Evolutionary conservation across 2,797 vertebrate species (phyloP).

Genomic region (Decapterus maruadsi): DNA sequence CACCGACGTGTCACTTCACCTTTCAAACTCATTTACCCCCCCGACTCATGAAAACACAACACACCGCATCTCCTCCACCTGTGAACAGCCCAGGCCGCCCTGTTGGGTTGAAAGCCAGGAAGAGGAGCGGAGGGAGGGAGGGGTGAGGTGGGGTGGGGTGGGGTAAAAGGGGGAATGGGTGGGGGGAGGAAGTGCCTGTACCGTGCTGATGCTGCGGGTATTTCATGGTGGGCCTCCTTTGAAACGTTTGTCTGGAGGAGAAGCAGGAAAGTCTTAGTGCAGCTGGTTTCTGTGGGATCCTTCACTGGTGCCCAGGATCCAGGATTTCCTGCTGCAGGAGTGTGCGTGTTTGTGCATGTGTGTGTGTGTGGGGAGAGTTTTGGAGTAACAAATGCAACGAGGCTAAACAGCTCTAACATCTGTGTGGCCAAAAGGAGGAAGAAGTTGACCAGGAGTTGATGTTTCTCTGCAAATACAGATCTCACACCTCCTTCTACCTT

Average conservation of each 20-base stretch:
- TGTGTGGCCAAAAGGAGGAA: constrained; percentile 5
- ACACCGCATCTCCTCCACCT: constrained; percentile 23
- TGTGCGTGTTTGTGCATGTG: neutral
- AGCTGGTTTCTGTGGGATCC: constrained; percentile 49
- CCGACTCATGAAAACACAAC: constrained; percentile 25
- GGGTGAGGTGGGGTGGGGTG: neutral
- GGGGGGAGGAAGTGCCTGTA: constrained; percentile 49
- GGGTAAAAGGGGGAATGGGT: too few species aligned
- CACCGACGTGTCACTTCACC: constrained; percentile 1
- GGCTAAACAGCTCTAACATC: constrained; percentile 38
- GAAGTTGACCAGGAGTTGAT: constrained; percentile 14
- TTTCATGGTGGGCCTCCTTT: constrained; percentile 66
- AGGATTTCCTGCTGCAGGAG: constrained; percentile 51
- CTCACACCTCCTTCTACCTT: too few species aligned
- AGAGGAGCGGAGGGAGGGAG: constrained; percentile 18
- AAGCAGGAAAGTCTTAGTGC: constrained; percentile 55
- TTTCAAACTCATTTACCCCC: constrained; percentile 8
- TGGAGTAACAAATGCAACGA: constrained; percentile 38
- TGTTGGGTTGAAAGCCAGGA: constrained; percentile 59
- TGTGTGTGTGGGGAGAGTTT: constrained; percentile 17
- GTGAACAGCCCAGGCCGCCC: constrained; percentile 1
- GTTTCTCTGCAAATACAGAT: neutral
- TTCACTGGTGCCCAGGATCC: constrained; percentile 12
- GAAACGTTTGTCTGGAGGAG: constrained; percentile 41
- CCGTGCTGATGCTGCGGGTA: constrained; percentile 38